Evolutionary conservation across 2,797 vertebrate genomes (phyloP).

Genomic region (Sylvia borin): DNA sequence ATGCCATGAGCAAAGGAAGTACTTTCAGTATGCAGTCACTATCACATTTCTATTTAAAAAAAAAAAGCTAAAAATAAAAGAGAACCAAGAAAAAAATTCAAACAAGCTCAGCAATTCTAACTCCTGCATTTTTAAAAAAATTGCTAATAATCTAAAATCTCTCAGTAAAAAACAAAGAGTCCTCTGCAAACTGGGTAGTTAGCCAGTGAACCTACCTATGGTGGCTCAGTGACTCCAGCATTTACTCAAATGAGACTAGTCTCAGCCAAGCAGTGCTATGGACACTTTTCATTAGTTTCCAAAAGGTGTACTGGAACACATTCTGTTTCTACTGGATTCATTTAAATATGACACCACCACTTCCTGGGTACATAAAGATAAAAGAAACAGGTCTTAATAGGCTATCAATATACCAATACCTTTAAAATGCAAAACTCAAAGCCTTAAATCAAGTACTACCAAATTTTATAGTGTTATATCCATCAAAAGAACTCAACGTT

Average conservation of each 20-base stretch:
- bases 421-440: neutral
- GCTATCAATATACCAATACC: neutral
- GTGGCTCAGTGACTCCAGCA: neutral
- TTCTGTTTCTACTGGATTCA: neutral
- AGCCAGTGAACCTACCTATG: neutral
- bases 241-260: neutral
- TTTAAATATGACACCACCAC: neutral
- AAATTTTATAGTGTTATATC: neutral
- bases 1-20: neutral
- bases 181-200: neutral
- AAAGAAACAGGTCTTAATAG: neutral
- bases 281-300: neutral
- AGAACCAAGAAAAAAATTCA: neutral
- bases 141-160: neutral
- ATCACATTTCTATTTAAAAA: neutral
- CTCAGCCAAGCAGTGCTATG: neutral
- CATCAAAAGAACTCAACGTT: neutral
- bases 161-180: neutral
- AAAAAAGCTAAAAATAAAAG: neutral
- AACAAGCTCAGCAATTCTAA: slow-evolving; percentile 1
- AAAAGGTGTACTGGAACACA: neutral
- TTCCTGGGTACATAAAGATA: neutral
- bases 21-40: slow-evolving; percentile 27
- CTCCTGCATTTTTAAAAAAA: neutral
- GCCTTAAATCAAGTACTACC: neutral